Conservation (phyloP, 2,797 vertebrate species). For the Channallabes apus region DNA sequence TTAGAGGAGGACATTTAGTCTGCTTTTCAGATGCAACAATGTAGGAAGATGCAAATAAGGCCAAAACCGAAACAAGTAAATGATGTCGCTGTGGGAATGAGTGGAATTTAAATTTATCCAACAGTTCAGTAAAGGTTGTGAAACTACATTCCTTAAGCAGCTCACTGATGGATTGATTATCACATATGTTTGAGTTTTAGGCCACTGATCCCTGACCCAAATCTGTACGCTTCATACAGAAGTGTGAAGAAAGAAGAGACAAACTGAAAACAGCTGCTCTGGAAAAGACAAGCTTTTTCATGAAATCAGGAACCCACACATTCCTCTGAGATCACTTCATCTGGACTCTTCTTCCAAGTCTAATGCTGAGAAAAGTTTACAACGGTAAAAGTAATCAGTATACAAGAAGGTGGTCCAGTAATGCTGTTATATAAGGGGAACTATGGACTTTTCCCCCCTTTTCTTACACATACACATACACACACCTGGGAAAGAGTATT, state of each 20-base stretch:
- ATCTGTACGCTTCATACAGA: neutral
- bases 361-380: neutral
- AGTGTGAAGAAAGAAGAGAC: neutral
- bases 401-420: neutral
- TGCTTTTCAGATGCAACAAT: conserved; percentile 7
- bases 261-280: neutral
- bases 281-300: conserved; percentile 8
- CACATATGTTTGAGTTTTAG: neutral
- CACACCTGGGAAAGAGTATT: neutral
- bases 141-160: conserved; percentile 14
- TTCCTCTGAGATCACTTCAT: neutral
- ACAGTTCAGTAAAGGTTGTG: conserved; percentile 10
- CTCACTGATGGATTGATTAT: conserved; percentile 11
- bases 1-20: conserved; percentile 11
- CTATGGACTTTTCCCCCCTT: neutral
- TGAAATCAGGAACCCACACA: conserved; percentile 10
- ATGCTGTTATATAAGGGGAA: neutral
- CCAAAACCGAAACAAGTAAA: neutral
- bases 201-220: neutral
- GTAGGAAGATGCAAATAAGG: neutral
- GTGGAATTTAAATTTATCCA: conserved; percentile 6
- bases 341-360: neutral
- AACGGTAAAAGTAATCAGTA: neutral
- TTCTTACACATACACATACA: neutral
- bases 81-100: neutral